Evolutionary conservation across 2,888 invertebrate genomes (phyloP).

Genomic region (Cheilosia grossa): DNA sequence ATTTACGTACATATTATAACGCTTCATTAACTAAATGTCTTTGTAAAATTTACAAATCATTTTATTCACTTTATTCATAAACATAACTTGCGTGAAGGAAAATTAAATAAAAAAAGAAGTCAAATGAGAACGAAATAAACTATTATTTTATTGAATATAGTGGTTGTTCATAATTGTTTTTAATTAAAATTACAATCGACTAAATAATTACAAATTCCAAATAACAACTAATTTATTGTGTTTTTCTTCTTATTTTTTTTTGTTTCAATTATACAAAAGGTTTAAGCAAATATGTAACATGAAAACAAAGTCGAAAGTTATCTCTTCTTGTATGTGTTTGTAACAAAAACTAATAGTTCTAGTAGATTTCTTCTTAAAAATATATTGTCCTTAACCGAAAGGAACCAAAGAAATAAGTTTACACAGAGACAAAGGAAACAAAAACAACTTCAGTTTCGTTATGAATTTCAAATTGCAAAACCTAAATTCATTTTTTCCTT

Average conservation of each 20-base stretch:
- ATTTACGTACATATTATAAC: slow-evolving; percentile 6
- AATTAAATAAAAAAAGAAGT: slow-evolving; percentile 25
- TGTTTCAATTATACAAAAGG: slow-evolving; percentile 31
- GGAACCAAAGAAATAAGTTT: slow-evolving; percentile 57
- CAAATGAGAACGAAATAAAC: slow-evolving; percentile 35
- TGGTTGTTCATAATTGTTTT: slow-evolving; percentile 18
- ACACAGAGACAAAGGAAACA: slow-evolving; percentile 6
- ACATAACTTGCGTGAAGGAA: slow-evolving; percentile 52
- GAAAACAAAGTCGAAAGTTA: background rate
- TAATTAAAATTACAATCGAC: slow-evolving; percentile 47
- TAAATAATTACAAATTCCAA: slow-evolving; percentile 42
- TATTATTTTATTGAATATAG: slow-evolving; percentile 16
- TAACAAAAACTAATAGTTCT: slow-evolving; percentile 55
- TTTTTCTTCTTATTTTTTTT: slow-evolving; percentile 9
- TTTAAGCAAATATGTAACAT: slow-evolving; percentile 16
- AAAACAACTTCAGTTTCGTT: slow-evolving; percentile 31
- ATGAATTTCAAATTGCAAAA: slow-evolving; percentile 43
- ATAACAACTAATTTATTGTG: slow-evolving; percentile 32
- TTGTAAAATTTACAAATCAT: slow-evolving; percentile 55
- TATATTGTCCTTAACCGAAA: slow-evolving; percentile 59
- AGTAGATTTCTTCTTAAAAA: slow-evolving; percentile 18
- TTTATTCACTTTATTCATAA: slow-evolving; percentile 11
- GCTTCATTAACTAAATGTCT: slow-evolving; percentile 27
- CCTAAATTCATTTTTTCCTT: slow-evolving; percentile 59
- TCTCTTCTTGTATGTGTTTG: slow-evolving; percentile 34